Evolutionary conservation across 2,888 invertebrate genomes (phyloP).

Genomic region (Athalia rosae): DNA sequence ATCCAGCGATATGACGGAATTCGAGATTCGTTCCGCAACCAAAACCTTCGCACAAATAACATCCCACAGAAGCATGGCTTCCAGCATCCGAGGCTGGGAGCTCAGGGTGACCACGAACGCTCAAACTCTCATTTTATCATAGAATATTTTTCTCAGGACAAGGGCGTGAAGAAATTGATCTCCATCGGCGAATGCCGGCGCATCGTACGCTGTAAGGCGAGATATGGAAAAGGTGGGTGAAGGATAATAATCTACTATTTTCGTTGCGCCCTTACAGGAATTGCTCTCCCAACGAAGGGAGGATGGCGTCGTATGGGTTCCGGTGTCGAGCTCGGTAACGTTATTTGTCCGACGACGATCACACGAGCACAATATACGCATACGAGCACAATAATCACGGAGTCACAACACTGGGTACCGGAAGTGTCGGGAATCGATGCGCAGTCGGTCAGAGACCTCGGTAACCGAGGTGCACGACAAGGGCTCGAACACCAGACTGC

Average conservation of each 20-base stretch:
- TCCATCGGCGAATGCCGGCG: too few species aligned
- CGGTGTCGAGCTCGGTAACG: neutral
- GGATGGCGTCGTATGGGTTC: neutral
- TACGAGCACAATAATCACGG: constrained; percentile 16
- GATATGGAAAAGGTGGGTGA: neutral
- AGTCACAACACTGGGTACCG: constrained; percentile 36
- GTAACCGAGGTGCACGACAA: constrained; percentile 59
- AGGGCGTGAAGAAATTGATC: too few species aligned
- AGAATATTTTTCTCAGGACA: too few species aligned
- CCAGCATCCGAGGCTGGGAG: too few species aligned
- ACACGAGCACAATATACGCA: neutral
- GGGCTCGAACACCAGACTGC: constrained; percentile 67
- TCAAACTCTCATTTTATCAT: too few species aligned
- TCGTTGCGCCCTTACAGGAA: neutral
- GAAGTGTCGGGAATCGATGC: constrained; percentile 40
- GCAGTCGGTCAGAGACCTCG: constrained; percentile 63
- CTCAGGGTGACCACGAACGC: too few species aligned
- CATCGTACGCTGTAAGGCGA: neutral
- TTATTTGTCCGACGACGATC: neutral
- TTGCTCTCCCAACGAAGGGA: neutral
- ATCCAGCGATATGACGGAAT: too few species aligned
- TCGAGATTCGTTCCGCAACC: too few species aligned
- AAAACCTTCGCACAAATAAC: too few species aligned
- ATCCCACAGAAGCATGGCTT: too few species aligned
- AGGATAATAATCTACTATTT: too few species aligned